These are phyloP conservation scores for Trachelus stipa DNA, from an alignment of 2,888 invertebrate species.

Conservation along the genomic window DNA sequence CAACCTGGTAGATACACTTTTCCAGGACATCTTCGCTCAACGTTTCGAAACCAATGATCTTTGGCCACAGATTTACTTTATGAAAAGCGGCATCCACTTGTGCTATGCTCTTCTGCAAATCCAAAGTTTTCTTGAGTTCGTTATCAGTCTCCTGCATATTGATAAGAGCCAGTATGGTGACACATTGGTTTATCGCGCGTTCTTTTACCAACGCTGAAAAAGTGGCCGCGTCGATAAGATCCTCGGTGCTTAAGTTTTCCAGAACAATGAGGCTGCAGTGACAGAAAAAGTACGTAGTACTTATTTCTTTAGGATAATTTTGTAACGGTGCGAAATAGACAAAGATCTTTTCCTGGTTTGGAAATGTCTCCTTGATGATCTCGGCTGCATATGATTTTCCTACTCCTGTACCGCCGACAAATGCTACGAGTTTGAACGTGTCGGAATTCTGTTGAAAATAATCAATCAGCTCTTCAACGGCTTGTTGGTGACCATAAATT, in stretches of 20 bases:
- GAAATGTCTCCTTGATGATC: constrained; percentile 50
- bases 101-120: constrained; percentile 36
- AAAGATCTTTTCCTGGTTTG: constrained; percentile 31
- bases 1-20: constrained; percentile 51
- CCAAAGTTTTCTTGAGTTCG: constrained; percentile 31
- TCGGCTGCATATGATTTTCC: constrained; percentile 58
- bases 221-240: constrained; percentile 38
- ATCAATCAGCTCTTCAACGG: constrained; percentile 34
- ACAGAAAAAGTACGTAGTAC: constrained; percentile 36
- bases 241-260: constrained; percentile 51
- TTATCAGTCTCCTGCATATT: constrained; percentile 46
- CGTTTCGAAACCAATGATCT: constrained; percentile 40
- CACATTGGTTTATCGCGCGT: constrained; percentile 34
- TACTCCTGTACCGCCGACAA: constrained; percentile 59
- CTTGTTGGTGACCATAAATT: constrained; percentile 52
- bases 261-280: constrained; percentile 52
- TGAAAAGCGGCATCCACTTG: constrained; percentile 34
- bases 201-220: constrained; percentile 35
- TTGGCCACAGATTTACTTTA: constrained; percentile 26
- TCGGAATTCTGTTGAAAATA: constrained; percentile 31
- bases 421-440: constrained; percentile 42
- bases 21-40: constrained; percentile 44
- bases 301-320: constrained; percentile 26
- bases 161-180: constrained; percentile 47
- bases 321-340: constrained; percentile 42